These are phyloP conservation scores for Trypoxylon attenuatum DNA, from an alignment of 2,888 invertebrate species.

Conservation along the genomic window DNA sequence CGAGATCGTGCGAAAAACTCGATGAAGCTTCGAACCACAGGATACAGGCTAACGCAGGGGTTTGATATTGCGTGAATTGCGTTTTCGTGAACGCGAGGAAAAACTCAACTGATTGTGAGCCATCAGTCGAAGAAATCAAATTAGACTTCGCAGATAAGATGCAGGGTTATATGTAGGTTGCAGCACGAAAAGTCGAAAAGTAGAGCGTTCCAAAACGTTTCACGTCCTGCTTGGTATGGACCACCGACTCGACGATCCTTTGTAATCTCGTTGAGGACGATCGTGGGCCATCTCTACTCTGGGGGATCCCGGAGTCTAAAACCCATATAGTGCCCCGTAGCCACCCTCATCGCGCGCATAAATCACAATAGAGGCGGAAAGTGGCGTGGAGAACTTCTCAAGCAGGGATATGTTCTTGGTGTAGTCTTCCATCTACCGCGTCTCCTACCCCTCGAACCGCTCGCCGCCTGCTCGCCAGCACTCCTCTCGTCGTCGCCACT, in stretches of 20 bases:
- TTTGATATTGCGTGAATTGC: neutral
- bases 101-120: neutral
- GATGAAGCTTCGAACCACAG: no score
- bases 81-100: neutral
- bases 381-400: conserved; percentile 71
- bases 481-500: no score
- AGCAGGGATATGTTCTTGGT: conserved; percentile 66
- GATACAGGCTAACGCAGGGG: no score
- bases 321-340: conserved; percentile 60
- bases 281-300: conserved; percentile 56
- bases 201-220: conserved; percentile 62
- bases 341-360: conserved; percentile 72
- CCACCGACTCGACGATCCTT: conserved; percentile 64
- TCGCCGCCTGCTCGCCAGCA: neutral
- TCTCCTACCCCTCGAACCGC: neutral
- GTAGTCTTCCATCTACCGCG: conserved; percentile 36
- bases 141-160: conserved; percentile 17
- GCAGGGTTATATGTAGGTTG: neutral
- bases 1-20: no score
- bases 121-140: conserved; percentile 15
- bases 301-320: conserved; percentile 60
- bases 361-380: conserved; percentile 73
- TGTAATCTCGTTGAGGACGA: conserved; percentile 73
- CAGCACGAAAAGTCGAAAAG: conserved; percentile 34
- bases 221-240: conserved; percentile 66